Base-by-base conservation (phyloP, 92 coral and sea anemone genomes). In the Pocillopora meandrina region DNA sequence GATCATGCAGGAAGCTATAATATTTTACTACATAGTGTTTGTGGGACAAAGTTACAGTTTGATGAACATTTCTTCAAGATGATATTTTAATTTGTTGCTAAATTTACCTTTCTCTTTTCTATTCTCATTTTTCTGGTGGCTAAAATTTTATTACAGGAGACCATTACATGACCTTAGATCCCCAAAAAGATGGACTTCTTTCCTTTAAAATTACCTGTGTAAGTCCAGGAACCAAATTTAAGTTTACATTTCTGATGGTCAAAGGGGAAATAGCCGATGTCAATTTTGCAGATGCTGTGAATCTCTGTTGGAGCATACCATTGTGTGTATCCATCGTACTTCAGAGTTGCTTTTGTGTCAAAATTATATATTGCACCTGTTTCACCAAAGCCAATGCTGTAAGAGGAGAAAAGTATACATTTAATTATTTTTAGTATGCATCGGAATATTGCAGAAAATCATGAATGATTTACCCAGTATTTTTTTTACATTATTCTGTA, bases 141-240 rank as follows among this genome's bases (percentile, higher is more conserved):
- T 14, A 57, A 9, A 14, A 57, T 14, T 57, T 57, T 57, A 9
- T 57, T 14, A 57, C 14, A 1, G 11, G 61, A 57, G 61, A 57
- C 10, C 0, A 57, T 57, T 14, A 57, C 11, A 14, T 14, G 10
- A 57, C 61, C 14, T 57, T 14, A 14, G 61, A 57, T 57, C 14
- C 61, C 31, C 31, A 0, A 26, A 26, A 26, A 26, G 31, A 26
- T 26, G 31, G 31, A 72, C 77, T 72, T 47, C 13, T 9, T 49
- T 47, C 77, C 12, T 10, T 19, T 17, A 33, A 49, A 1, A 72
- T 5, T 56, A 31, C 98, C 98, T 23, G 95, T 97, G 82, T 94
- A 97, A 1, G 98, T 95, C 99, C 99, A 97, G 36, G 99, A 97
- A 57, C 99, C 99, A 73, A 97, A 97, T 85, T 92, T 87, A n/a